Evolutionary conservation across 2,113 vertebrate species (phyloP).

Genomic region (Athene cunicularia): DNA sequence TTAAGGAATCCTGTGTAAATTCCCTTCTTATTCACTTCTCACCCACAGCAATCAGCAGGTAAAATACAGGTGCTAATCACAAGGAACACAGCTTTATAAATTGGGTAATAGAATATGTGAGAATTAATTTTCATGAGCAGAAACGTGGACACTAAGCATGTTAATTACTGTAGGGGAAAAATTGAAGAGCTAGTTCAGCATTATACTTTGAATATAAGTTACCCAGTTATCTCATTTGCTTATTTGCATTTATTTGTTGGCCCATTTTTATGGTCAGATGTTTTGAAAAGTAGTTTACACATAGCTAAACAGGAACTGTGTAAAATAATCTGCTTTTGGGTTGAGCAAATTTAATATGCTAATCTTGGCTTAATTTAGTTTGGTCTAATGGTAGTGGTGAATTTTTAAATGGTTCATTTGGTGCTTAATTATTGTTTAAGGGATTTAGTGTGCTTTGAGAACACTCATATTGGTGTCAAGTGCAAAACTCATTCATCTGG

Average conservation of each 20-base stretch:
- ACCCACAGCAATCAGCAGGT: background rate
- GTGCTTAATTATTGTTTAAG: slow-evolving; percentile 75
- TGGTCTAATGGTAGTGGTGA: slow-evolving; percentile 58
- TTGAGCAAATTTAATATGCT: slow-evolving; percentile 62
- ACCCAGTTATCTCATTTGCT: slow-evolving; percentile 7
- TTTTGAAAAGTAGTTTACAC: slow-evolving; percentile 58
- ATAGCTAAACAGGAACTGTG: slow-evolving; percentile 29
- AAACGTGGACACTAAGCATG: background rate
- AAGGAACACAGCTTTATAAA: background rate
- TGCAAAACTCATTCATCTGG: slow-evolving; percentile 38
- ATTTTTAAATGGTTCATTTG: slow-evolving; percentile 76
- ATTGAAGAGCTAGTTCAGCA: background rate
- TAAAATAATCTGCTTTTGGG: slow-evolving; percentile 69
- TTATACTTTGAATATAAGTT: slow-evolving; percentile 25
- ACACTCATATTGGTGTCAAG: slow-evolving; percentile 37
- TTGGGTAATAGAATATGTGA: background rate
- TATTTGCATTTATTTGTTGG: slow-evolving; percentile 22
- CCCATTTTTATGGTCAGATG: background rate
- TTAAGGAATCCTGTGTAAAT: background rate
- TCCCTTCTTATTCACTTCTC: background rate
- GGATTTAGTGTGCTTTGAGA: slow-evolving; percentile 55
- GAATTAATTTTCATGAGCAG: background rate
- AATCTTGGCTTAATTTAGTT: slow-evolving; percentile 77
- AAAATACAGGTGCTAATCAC: background rate
- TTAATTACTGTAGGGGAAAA: background rate